Percentiles rank a stretch among this genome's conserved stretches.
These are phyloP conservation scores for Capreolus pygargus DNA, from an alignment of 2,113 vertebrate genomes.

Conservation along the genomic window DNA sequence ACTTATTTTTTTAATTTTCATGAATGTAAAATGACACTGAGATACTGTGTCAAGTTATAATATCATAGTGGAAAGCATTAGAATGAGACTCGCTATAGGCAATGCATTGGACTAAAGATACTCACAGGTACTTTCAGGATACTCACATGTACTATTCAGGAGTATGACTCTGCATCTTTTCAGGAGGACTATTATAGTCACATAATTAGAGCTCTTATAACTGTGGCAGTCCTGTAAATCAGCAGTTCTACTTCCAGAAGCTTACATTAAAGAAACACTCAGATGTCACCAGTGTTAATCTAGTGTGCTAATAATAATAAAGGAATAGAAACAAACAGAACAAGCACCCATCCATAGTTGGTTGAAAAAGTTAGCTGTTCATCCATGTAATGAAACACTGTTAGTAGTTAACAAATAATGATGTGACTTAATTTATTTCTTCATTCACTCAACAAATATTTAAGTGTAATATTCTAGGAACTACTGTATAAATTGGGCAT, in stretches of 20 bases:
- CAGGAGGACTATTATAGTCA: background rate
- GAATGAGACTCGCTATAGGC: background rate
- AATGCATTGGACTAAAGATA: background rate
- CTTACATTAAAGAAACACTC: background rate
- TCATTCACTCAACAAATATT: background rate
- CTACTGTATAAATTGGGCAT: background rate
- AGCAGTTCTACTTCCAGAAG: background rate
- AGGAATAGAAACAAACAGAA: background rate
- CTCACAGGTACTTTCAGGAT: background rate
- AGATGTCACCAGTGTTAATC: background rate
- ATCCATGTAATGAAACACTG: background rate
- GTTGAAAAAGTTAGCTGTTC: background rate
- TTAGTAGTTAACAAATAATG: background rate
- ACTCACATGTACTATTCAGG: background rate
- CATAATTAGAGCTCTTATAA: background rate
- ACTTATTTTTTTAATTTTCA: background rate
- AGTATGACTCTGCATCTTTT: background rate
- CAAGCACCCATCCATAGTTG: background rate
- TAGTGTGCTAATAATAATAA: background rate
- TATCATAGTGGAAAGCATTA: background rate
- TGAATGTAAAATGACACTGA: background rate
- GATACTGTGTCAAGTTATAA: background rate
- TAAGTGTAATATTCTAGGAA: background rate
- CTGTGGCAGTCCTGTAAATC: background rate
- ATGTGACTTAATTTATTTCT: background rate